A percentile compares a stretch with the other conserved stretches of the same genome.
These are phyloP conservation scores for Phymanthus crucifer DNA, from an alignment of 92 coral and sea anemone genomes.

Conservation along the genomic window DNA sequence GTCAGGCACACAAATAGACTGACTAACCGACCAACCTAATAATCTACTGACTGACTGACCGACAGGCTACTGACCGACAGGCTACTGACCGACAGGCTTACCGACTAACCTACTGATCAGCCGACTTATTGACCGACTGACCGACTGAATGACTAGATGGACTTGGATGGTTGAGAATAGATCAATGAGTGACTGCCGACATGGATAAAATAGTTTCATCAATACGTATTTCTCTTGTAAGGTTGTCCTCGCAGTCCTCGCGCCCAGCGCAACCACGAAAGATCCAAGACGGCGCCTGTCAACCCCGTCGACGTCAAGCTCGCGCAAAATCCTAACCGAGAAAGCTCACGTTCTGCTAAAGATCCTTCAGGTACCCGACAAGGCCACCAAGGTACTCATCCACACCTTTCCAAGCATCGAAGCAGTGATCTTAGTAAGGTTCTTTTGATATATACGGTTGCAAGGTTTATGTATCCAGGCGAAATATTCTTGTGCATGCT, in stretches of 20 bases:
- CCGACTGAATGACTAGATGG: too few relatives aligned
- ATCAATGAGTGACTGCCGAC: too few relatives aligned
- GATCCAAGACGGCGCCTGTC: neutral
- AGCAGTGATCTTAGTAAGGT: slow-evolving; percentile 14
- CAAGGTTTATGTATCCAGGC: neutral
- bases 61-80: too few relatives aligned
- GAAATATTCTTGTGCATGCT: neutral
- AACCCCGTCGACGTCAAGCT: neutral
- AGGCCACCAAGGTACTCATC: neutral
- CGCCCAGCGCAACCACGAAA: neutral
- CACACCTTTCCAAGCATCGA: neutral
- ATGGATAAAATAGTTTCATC: neutral
- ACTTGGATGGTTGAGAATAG: too few relatives aligned
- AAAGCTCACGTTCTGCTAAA: neutral
- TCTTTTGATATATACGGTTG: neutral
- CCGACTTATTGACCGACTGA: too few relatives aligned
- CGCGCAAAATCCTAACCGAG: neutral
- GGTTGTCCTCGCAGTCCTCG: slow-evolving; percentile 2
- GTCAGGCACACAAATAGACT: neutral
- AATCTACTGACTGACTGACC: too few relatives aligned
- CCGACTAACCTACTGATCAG: too few relatives aligned
- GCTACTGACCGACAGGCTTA: too few relatives aligned
- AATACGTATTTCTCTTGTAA: neutral
- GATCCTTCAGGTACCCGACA: neutral
- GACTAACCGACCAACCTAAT: too few relatives aligned